Base-by-base conservation (phyloP, 2,113 vertebrate species). In the Anthoscopus minutus region DNA sequence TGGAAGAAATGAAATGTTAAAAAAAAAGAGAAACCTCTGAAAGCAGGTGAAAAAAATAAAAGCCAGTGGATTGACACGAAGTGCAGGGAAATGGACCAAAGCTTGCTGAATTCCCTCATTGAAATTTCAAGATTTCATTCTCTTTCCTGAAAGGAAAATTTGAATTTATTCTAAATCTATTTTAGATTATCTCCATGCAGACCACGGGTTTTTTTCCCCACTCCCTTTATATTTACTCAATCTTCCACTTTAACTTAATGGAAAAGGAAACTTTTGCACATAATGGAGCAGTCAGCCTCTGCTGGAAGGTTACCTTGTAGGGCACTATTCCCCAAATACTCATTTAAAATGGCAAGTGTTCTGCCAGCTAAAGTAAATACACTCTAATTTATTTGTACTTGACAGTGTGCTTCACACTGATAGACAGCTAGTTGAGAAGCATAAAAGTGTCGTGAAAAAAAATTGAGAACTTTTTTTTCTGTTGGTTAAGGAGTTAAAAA, bases 381-480 rank as follows among this genome's bases (percentile, higher is more conserved):
- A 74, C 88, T 81, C 30, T 76, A 81, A 94, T 86, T 93, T 93
- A 93, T 92, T 77, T 93, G 13, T 53, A 47, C 37, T 89, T 94
- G 65, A 71, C 21, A 27, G 69, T 71, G 50, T 57, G 15, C 48
- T 93, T 88, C 60, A 82, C 14, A 35, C 4, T 78, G 61, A 89
- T 40, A 93, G 45, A 62, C 76, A 96, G 21, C 21, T 86, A 72
- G 10, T 33, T 92, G 42, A 94, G 30, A 73, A 92, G 10, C 0
- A 6, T 61, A 76, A 79, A 89, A 78, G 3, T 67, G 38, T 84
- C 81, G 27, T 71, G 44, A 94, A 86, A 27, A 80, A 94, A 95
- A 25, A 9, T 50, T 91, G 16, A 77, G 33, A 92, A 81, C 4
- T 23, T 5, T 51, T 73, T 83, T 91, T 91, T 72, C 35, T 38